phyloP scores from a whole-genome alignment of 2,113 vertebrate species.

The Hirundichthys speculiger region DNA sequence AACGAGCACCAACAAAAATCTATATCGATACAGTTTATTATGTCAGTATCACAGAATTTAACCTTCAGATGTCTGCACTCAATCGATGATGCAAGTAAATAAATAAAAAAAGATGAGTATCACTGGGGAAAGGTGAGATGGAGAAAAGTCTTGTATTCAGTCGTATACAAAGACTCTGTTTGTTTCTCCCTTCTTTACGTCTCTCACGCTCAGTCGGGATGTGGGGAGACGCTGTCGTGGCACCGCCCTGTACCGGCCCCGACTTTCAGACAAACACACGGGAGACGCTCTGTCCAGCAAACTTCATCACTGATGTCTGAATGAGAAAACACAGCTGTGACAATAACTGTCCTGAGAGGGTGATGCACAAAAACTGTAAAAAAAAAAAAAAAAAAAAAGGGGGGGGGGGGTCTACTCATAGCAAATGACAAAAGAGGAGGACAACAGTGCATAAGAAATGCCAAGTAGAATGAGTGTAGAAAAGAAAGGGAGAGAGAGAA shows the following conservation, averaged over 20 bases:
- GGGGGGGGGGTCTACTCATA: not conserved
- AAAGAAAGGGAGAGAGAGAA: not conserved
- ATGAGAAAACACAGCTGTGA: conserved; percentile 74
- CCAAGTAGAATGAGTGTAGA: not conserved
- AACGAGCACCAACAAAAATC: too few relatives aligned
- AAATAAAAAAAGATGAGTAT: conserved; percentile 23
- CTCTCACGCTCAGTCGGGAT: conserved; percentile 43
- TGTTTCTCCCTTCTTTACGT: not conserved
- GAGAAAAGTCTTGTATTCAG: conserved; percentile 34
- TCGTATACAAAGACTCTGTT: not conserved
- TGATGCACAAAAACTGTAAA: conserved; percentile 8
- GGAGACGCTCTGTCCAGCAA: conserved; percentile 34
- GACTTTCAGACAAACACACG: conserved; percentile 28
- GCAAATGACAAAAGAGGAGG: not conserved
- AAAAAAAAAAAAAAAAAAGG: not conserved
- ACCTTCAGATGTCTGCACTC: conserved; percentile 7
- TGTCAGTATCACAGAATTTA: not conserved
- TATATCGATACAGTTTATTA: too few relatives aligned
- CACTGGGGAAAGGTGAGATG: conserved; percentile 39
- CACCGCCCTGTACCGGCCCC: conserved; percentile 63
- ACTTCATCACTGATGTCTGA: conserved; percentile 41
- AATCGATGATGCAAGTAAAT: conserved; percentile 17
- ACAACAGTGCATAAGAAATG: not conserved
- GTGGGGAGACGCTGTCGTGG: conserved; percentile 64
- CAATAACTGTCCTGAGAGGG: conserved; percentile 59